Percentiles rank a stretch among this genome's conserved stretches.
phyloP scores from a whole-genome alignment of 1,140 invertebrate genomes.

The Chrysoperla carnea region DNA sequence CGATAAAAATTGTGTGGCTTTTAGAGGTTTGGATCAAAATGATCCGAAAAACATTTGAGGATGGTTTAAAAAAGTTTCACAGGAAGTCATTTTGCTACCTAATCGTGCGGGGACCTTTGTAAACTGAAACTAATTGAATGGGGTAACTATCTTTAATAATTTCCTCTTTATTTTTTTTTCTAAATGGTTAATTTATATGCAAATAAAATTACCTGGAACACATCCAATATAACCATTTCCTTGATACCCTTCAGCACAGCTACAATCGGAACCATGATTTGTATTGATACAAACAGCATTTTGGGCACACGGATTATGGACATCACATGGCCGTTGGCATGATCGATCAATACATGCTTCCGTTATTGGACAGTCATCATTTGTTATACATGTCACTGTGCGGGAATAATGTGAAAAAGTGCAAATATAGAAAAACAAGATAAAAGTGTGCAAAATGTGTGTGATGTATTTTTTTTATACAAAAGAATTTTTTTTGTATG shows the following conservation, averaged over 20 bases:
- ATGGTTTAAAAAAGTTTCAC: too few relatives aligned
- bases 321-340: conserved; percentile 66
- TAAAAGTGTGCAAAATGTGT: not conserved
- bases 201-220: conserved; percentile 39
- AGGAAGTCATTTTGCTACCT: too few relatives aligned
- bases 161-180: too few relatives aligned
- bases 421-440: conserved; percentile 3
- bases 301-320: conserved; percentile 62
- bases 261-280: conserved; percentile 73
- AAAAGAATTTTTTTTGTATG: too few relatives aligned
- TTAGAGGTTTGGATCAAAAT: too few relatives aligned
- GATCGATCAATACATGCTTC: conserved; percentile 64
- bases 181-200: too few relatives aligned
- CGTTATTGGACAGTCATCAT: conserved; percentile 61
- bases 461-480: not conserved
- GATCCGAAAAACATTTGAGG: too few relatives aligned
- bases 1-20: too few relatives aligned
- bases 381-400: conserved; percentile 60
- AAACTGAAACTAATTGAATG: too few relatives aligned
- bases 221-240: conserved; percentile 72
- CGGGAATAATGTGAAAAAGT: conserved; percentile 16
- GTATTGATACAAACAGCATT: conserved; percentile 76
- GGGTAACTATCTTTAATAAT: too few relatives aligned
- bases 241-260: conserved; percentile 64
- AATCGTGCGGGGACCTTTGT: too few relatives aligned